Base-by-base conservation (phyloP, 2,113 vertebrate genomes). In the Falcunculus frontatus region DNA sequence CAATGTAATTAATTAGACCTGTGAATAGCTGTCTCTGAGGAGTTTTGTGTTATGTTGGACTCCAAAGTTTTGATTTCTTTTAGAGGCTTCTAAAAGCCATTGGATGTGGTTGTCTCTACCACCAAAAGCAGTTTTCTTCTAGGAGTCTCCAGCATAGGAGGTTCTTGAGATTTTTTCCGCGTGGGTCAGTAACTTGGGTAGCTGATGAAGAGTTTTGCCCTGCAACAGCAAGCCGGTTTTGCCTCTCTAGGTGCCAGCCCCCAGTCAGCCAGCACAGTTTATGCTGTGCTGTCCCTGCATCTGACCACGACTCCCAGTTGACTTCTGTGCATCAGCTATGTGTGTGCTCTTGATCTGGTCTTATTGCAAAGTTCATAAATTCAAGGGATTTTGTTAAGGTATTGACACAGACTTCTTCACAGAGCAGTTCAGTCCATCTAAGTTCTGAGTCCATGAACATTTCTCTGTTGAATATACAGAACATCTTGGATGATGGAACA, bases 291-390 rank as follows among this genome's bases (percentile, higher is more conserved):
- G 42, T 80, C 30, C 60, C 22, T 37, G 30, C 47, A 8, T 46
- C 55, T 76, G 53, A 27, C 41, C 41, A 13, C 9, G 49, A 41
- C 33, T 49, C 7, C 35, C 32, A 41, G 0, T 1, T 53, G 33
- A 14, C 42, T 50, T 47, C 30, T 39, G 11, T 11, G 9, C 11
- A 22, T 50, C 73, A 70, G 5, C 6, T 0, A 0, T 10, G 10
- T 57, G 22, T 22, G n/a, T 81, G 39, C 27, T 64, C 74, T 87
- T 7, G 0, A 39, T 21, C 30, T 17, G 10, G 16, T 49, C n/a
- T 44, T 69, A 67, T 26, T 57, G 62, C 0, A 0, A 69, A 69
- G 49, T 18, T 90, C 30, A 11, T 23, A 23, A 64, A 49, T 65
- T 44, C 32, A 56, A 37, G 13, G 10, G 42, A 33, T 62, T 59